Evolutionary conservation across 2,797 vertebrate species (phyloP).

Genomic region (Dromococcyx pavoninus): DNA sequence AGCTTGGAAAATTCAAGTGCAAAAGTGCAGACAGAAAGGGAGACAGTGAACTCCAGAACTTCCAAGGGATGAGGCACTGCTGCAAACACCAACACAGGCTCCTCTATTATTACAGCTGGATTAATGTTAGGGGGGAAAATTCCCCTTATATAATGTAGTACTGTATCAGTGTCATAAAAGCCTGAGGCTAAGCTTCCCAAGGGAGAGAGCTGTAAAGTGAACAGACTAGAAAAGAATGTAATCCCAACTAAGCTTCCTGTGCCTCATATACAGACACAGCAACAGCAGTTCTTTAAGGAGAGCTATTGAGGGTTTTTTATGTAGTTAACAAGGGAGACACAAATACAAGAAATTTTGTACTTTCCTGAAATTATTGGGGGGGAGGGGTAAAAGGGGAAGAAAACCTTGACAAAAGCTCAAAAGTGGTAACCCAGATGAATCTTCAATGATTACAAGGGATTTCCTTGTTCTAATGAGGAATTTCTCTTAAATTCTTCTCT

Average conservation of each 20-base stretch:
- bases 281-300: not conserved
- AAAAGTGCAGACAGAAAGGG: not conserved
- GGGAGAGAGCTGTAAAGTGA: slow-evolving; percentile 29
- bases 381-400: not conserved
- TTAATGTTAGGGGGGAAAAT: not conserved
- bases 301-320: not conserved
- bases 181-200: slow-evolving; percentile 28
- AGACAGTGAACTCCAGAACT: not conserved
- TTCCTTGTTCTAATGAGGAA: not conserved
- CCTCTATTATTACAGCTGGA: slow-evolving; percentile 16
- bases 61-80: not conserved
- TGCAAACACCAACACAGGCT: not conserved
- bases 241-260: slow-evolving; percentile 16
- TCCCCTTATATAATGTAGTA: not conserved
- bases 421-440: not conserved
- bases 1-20: not conserved
- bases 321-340: not conserved
- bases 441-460: not conserved
- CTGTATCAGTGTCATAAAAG: slow-evolving; percentile 11
- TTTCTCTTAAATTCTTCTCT: not conserved
- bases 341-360: not conserved
- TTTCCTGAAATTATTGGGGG: not conserved
- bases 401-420: not conserved
- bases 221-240: slow-evolving; percentile 32
- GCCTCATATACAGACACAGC: not conserved